Percentiles rank a stretch among this genome's conserved stretches.
Evolutionary conservation across 2,113 vertebrate genomes (phyloP).

Genomic region (Zapornia atra): DNA sequence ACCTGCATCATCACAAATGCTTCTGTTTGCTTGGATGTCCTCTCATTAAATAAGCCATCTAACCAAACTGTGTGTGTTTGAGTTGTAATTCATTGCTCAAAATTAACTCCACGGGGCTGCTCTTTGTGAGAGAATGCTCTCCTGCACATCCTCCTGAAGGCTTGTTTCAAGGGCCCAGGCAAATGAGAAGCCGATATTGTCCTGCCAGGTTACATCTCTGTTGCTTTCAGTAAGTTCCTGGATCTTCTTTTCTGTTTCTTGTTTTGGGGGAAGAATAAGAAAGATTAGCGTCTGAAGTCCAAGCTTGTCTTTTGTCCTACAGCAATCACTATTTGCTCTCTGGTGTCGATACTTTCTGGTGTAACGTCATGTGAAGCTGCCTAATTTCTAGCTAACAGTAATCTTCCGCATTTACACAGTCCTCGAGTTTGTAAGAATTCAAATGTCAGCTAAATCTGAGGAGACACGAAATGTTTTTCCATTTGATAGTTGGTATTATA

Average conservation of each 20-base stretch:
- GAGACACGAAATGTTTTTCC: not conserved
- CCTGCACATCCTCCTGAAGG: not conserved
- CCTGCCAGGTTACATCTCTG: not conserved
- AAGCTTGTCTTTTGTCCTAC: not conserved
- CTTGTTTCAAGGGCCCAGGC: not conserved
- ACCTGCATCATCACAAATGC: not conserved
- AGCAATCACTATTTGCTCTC: not conserved
- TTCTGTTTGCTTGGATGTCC: not conserved
- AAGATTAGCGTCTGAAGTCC: not conserved
- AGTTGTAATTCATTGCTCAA: not conserved
- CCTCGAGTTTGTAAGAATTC: not conserved
- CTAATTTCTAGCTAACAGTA: not conserved
- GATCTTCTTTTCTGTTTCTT: not conserved
- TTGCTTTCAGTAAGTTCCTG: not conserved
- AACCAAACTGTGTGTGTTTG: not conserved
- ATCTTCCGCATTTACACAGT: not conserved
- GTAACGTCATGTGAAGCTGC: not conserved
- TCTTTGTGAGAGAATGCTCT: not conserved
- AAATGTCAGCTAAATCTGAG: slow-evolving; percentile 19
- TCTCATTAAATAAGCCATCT: not conserved
- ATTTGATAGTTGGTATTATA: not conserved
- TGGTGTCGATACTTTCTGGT: not conserved
- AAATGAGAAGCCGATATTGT: not conserved
- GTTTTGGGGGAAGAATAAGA: not conserved
- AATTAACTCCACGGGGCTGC: not conserved